These are phyloP conservation scores for Lasioglossum malachurum DNA, from an alignment of 2,888 invertebrate genomes.

Conservation along the genomic window DNA sequence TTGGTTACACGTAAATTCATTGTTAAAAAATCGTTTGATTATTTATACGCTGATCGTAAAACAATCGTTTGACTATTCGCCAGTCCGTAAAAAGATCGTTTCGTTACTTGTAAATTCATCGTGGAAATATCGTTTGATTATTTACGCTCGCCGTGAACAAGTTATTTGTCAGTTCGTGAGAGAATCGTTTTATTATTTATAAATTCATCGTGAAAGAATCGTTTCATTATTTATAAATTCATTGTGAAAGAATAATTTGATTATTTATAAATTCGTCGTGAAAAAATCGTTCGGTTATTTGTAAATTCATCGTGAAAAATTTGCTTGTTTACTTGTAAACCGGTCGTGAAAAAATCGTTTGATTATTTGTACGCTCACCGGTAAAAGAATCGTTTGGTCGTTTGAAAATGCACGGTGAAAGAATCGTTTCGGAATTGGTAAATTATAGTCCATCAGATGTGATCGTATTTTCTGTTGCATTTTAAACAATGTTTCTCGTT, in stretches of 20 bases:
- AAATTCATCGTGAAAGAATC: neutral
- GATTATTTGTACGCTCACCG: neutral
- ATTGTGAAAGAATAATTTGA: neutral
- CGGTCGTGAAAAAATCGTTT: neutral
- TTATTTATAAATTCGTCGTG: neutral
- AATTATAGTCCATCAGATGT: neutral
- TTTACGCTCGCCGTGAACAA: too few relatives aligned
- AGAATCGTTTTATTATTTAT: constrained; percentile 33
- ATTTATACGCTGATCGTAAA: neutral
- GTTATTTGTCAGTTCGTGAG: constrained; percentile 4
- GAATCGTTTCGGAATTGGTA: neutral
- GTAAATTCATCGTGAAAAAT: neutral
- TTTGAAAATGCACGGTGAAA: neutral
- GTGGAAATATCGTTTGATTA: neutral
- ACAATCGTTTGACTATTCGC: neutral
- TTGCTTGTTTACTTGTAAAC: neutral
- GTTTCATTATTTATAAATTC: neutral
- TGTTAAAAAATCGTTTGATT: neutral
- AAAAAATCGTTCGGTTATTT: too few relatives aligned
- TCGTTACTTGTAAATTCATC: neutral
- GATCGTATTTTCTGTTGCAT: neutral
- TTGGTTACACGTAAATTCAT: neutral
- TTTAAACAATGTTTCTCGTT: neutral
- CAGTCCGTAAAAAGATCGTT: neutral
- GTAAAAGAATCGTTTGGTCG: neutral